Conservation (phyloP, 2,797 vertebrate genomes). For the Sphenopsis melanotis region DNA sequence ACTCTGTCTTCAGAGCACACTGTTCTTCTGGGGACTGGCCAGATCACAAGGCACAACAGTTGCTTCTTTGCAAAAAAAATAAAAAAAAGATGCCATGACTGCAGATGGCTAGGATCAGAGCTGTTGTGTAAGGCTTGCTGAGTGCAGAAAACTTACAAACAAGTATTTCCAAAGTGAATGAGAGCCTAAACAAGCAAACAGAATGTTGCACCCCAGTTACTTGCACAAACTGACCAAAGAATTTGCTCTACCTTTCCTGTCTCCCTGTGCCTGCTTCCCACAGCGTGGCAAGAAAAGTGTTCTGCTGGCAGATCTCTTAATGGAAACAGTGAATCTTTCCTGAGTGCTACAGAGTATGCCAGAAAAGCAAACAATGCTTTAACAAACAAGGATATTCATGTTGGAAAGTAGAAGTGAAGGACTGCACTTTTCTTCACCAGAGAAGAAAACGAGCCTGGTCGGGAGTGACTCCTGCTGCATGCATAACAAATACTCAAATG, state of each 20-base stretch:
- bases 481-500: not conserved
- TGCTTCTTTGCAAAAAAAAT: not conserved
- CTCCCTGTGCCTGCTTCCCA: not conserved
- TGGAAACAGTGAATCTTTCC: not conserved
- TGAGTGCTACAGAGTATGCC: not conserved
- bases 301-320: not conserved
- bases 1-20: not conserved
- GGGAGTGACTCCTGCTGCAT: not conserved
- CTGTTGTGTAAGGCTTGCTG: not conserved
- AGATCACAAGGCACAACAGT: not conserved
- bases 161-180: not conserved
- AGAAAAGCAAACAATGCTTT: constrained; percentile 24
- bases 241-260: not conserved
- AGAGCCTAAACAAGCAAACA: not conserved
- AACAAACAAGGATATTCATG: not conserved
- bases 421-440: not conserved
- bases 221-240: not conserved
- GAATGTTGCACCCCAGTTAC: not conserved
- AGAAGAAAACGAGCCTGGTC: not conserved
- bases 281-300: not conserved
- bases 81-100: not conserved
- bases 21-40: not conserved
- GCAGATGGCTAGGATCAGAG: not conserved
- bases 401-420: not conserved
- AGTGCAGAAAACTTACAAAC: not conserved